These are phyloP conservation scores for Gymnoscopelus microlampas DNA, from an alignment of 2,797 vertebrate genomes.

Conservation along the genomic window DNA sequence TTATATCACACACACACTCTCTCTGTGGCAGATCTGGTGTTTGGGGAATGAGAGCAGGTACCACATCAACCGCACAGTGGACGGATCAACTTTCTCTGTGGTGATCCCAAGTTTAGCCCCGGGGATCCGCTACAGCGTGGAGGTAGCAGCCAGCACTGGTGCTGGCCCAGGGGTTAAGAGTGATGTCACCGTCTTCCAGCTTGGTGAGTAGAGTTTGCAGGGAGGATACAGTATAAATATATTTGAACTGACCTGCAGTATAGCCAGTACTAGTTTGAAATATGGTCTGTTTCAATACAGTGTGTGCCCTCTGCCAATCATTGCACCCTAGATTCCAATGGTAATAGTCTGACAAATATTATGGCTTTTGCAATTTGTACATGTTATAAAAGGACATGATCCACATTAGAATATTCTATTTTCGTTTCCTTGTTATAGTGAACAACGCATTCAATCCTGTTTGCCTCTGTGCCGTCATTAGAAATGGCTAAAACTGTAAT, in stretches of 20 bases:
- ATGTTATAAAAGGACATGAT: conserved; percentile 43
- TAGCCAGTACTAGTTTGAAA: background rate
- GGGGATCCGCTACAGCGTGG: conserved; percentile 93
- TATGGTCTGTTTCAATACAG: background rate
- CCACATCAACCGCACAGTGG: conserved; percentile 95
- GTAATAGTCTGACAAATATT: conserved; percentile 54
- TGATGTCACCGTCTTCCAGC: conserved; percentile 91
- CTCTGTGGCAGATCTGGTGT: conserved; percentile 90
- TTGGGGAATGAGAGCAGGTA: conserved; percentile 96
- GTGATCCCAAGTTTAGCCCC: conserved; percentile 91
- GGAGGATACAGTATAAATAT: background rate
- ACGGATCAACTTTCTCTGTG: conserved; percentile 89
- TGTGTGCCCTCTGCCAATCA: conserved; percentile 30
- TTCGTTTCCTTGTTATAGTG: background rate
- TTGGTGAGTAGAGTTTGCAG: conserved; percentile 84
- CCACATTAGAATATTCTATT: conserved; percentile 24
- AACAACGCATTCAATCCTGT: conserved; percentile 41
- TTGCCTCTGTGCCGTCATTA: conserved; percentile 35
- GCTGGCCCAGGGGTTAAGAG: conserved; percentile 95
- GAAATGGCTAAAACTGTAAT: conserved; percentile 45
- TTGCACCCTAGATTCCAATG: conserved; percentile 13
- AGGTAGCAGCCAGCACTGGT: conserved; percentile 93
- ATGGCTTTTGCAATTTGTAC: conserved; percentile 51
- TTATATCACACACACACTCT: background rate
- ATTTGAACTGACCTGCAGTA: conserved; percentile 19